Evolutionary conservation across 2,888 invertebrate genomes (phyloP), one percentile per base, ranked within the genome.

Genomic region (Falcaria lacertinaria): DNA sequence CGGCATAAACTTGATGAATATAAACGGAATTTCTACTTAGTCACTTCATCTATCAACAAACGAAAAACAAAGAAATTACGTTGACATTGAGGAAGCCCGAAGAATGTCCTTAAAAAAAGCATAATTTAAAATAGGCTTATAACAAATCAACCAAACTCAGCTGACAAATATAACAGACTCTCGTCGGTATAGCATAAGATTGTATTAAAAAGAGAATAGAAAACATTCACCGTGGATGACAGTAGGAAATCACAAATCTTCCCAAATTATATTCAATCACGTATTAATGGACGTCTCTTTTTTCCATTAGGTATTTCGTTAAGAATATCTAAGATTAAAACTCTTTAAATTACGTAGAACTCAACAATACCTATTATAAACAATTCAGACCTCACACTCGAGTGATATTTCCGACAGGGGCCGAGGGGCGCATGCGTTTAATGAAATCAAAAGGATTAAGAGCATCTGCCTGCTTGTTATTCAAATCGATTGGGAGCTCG

Each of bases 401-500:
- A 87, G 83, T 87, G 89, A 89, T 89, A 88, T 88, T 88, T 89
- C 89, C 88, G 89, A 88, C 88, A 86, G 71, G 76, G 74, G 72
- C 74, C 74, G 74, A 82, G 76, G 80, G 84, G 86, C 80, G 87
- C 88, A 87, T 86, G 88, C 84, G 81, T 86, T 87, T 85, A 89
- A 88, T 86, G 84, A 87, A 88, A 88, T 88, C 85, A 89, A 88
- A 88, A 84, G 89, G 89, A 89, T 89, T 88, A 88, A 87, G 74
- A 84, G 87, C 89, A 89, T 89, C 89, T 89, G 89, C 87, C 85
- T 81, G 78, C 80, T 89, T 89, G 85, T 88, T 89, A 88, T 88
- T 89, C 84, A 89, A 89, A 88, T 88, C 86, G 84, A 88, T 89
- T 76, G 85, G 80, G 84, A 82, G 84, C 85, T 85, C 87, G 74